These are phyloP conservation scores for Platysternon megacephalum DNA, from an alignment of 2,113 vertebrate species.

Conservation along the genomic window DNA sequence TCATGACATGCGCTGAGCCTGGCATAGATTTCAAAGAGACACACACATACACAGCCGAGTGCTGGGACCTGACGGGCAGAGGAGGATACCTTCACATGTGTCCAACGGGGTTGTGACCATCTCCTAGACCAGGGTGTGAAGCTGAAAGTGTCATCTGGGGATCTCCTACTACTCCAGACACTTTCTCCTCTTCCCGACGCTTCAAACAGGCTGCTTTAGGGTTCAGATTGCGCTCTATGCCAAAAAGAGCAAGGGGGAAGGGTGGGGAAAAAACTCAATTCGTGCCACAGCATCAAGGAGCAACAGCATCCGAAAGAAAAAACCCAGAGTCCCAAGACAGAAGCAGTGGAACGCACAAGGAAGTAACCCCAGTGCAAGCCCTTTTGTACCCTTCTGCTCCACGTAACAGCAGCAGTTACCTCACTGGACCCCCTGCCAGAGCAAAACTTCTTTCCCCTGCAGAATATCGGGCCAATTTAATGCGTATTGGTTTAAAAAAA, in stretches of 20 bases:
- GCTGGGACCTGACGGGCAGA: background rate
- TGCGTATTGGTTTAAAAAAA: background rate
- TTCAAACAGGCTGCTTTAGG: slow-evolving; percentile 99
- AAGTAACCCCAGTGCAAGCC: background rate
- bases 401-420: background rate
- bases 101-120: slow-evolving; percentile 93
- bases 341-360: background rate
- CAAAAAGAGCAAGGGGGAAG: slow-evolving; percentile 24
- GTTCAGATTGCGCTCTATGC: slow-evolving; percentile 95
- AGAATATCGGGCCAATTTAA: rapidly evolving
- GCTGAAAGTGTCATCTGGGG: slow-evolving; percentile 94
- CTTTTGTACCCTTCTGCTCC: background rate
- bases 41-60: rapidly evolving
- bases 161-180: slow-evolving; percentile 93
- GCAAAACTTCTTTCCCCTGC: background rate
- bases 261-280: slow-evolving; percentile 19
- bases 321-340: background rate
- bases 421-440: background rate
- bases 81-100: slow-evolving; percentile 86
- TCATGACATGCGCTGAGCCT: rapidly evolving
- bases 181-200: slow-evolving; percentile 97
- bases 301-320: background rate
- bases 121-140: slow-evolving; percentile 90
- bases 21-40: background rate
- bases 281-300: background rate